These are phyloP conservation scores for Sebastes hubbsi DNA, from an alignment of 2,797 vertebrate genomes.

Conservation along the genomic window DNA sequence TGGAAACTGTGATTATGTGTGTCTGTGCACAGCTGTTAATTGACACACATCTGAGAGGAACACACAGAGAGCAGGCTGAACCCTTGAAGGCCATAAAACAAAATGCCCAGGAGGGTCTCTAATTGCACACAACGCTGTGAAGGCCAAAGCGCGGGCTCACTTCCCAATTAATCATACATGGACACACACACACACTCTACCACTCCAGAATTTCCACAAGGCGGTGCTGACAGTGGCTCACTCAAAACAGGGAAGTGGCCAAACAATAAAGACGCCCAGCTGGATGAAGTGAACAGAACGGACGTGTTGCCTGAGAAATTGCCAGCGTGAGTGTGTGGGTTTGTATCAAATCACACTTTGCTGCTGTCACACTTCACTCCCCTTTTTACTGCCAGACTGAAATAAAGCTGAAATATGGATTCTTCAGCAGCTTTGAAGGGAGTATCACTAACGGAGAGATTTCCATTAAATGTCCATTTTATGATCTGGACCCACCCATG, in stretches of 20 bases:
- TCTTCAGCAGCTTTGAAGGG: conserved; percentile 9
- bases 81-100: conserved; percentile 62
- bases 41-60: conserved; percentile 63
- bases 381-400: conserved; percentile 17
- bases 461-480: conserved; percentile 34
- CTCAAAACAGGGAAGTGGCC: conserved; percentile 61
- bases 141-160: conserved; percentile 50
- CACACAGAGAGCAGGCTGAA: conserved; percentile 67
- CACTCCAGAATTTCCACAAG: conserved; percentile 39
- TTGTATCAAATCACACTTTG: conserved; percentile 29
- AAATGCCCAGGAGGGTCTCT: conserved; percentile 56
- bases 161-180: conserved; percentile 57
- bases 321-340: conserved; percentile 36
- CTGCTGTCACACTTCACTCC: conserved; percentile 15
- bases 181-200: neutral
- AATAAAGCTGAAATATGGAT: conserved; percentile 28
- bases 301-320: conserved; percentile 33
- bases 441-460: conserved; percentile 5
- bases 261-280: conserved; percentile 65
- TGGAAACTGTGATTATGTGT: conserved; percentile 70
- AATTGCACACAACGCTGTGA: conserved; percentile 51
- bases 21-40: conserved; percentile 58
- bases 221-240: conserved; percentile 55
- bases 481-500: conserved; percentile 19
- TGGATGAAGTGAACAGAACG: conserved; percentile 35